Evolutionary conservation across 2,888 invertebrate species (phyloP), one percentile per base, ranked within the genome.

Genomic region (Drosophila robusta): DNA sequence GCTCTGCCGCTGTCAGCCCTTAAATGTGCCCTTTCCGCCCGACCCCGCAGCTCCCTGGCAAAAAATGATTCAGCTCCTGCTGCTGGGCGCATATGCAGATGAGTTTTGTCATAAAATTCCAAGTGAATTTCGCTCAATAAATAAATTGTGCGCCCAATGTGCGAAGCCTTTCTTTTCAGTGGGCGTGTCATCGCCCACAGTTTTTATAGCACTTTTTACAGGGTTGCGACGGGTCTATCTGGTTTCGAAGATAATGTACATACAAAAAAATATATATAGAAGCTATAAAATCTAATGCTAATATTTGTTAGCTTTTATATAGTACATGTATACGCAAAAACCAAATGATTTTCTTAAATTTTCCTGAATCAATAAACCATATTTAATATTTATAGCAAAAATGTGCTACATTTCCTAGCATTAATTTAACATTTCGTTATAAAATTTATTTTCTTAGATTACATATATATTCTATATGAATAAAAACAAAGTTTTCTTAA

Each of bases 11-110:
- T 46, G 46, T 55, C 45, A 50, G 62, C 46, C 41, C 26, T 42
- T 54, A 29, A 52, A 45, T 24, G 32, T 7, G n/a, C 12, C 9
- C 22, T 41, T n/a, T 16, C 39, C n/a, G 29, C 34, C 16, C 6
- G n/a, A 6, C 12, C 14, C 4, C 14, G 16, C 12, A 7, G 4
- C 34, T 12, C 11, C 4, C 32, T 22, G 12, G 29, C 14, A 2
- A 64, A 2, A 64, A 55, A 64, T 65, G 46, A 42, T 65, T 64
- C 57, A 42, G 63, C 62, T 64, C 39, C 57, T 24, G 24, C 22
- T 56, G 22, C 44, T 51, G 68, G 57, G 41, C 79, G 65, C 80
- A 73, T 86, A 86, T 86, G 87, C 88, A 87, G 86, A 87, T 87
- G 83, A 83, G 87, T 68, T 74, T 26, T 51, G 64, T 36, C 68